A percentile compares a stretch with the other conserved stretches of the same genome.
These are phyloP conservation scores for Drosophila lacicola DNA, from an alignment of 2,888 invertebrate species.

Conservation along the genomic window DNA sequence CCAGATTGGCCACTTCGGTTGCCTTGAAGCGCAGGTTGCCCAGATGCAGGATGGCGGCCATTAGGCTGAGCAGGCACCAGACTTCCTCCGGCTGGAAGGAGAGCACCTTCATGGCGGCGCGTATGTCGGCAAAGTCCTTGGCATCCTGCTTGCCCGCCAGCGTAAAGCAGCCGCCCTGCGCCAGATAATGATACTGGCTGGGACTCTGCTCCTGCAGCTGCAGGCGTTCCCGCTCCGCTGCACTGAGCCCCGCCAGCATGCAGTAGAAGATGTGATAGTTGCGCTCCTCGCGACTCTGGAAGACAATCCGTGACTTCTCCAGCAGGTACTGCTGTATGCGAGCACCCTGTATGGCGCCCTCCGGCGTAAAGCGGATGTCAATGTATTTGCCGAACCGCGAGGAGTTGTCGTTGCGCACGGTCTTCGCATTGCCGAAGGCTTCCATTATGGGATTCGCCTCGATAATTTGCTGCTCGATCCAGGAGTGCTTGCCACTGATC, in stretches of 20 bases:
- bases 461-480: constrained; percentile 98
- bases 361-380: constrained; percentile 93
- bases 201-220: constrained; percentile 89
- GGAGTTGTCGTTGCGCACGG: constrained; percentile 97
- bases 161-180: constrained; percentile 88
- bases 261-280: constrained; percentile 99
- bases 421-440: constrained; percentile 99
- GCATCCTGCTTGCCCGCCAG: constrained; percentile 92
- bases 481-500: constrained; percentile 97
- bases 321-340: constrained; percentile 97
- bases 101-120: constrained; percentile 96
- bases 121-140: constrained; percentile 93
- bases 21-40: constrained; percentile 95
- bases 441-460: constrained; percentile 98
- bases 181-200: constrained; percentile 92
- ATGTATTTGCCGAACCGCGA: constrained; percentile 98
- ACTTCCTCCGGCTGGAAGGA: constrained; percentile 94
- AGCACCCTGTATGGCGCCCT: constrained; percentile 96
- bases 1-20: constrained; percentile 91
- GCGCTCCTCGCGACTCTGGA: constrained; percentile 94
- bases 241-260: constrained; percentile 92
- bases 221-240: constrained; percentile 91
- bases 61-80: constrained; percentile 92
- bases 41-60: constrained; percentile 95
- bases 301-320: constrained; percentile 96